These are phyloP conservation scores for Glomeris marginata DNA, from an alignment of 2,888 invertebrate genomes.

Conservation along the genomic window DNA sequence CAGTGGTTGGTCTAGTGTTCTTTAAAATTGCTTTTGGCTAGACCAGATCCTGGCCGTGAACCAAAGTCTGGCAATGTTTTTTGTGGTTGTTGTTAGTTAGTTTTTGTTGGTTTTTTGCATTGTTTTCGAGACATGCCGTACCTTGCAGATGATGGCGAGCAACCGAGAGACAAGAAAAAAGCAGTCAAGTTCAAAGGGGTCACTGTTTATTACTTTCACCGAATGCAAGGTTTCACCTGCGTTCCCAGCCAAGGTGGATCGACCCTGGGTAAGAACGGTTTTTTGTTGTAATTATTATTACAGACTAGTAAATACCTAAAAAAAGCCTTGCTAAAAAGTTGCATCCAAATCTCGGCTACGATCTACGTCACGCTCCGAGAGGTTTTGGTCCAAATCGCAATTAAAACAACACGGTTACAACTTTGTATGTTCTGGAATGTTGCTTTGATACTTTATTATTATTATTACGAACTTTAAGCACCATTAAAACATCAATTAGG, in stretches of 20 bases:
- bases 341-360: no score
- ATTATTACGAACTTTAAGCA: no score
- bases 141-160: conserved; percentile 5
- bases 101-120: conserved; percentile 1
- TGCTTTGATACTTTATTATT: no score
- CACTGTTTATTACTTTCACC: conserved; percentile 86
- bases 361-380: no score
- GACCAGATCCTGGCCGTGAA: not conserved
- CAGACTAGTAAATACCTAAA: no score
- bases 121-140: not conserved
- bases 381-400: no score
- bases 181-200: conserved; percentile 80
- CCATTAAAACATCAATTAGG: no score
- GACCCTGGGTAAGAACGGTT: conserved; percentile 43
- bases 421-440: no score
- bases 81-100: not conserved
- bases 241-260: conserved; percentile 40
- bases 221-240: conserved; percentile 45
- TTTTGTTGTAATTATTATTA: no score
- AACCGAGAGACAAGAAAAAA: conserved; percentile 46
- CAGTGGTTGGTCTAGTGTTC: not conserved
- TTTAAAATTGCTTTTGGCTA: not conserved
- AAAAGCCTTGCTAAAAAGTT: no score
- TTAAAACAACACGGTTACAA: no score
- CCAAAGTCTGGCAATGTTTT: not conserved